Base-by-base conservation (phyloP, 2,797 vertebrate species). In the Tadarida brasiliensis region DNA sequence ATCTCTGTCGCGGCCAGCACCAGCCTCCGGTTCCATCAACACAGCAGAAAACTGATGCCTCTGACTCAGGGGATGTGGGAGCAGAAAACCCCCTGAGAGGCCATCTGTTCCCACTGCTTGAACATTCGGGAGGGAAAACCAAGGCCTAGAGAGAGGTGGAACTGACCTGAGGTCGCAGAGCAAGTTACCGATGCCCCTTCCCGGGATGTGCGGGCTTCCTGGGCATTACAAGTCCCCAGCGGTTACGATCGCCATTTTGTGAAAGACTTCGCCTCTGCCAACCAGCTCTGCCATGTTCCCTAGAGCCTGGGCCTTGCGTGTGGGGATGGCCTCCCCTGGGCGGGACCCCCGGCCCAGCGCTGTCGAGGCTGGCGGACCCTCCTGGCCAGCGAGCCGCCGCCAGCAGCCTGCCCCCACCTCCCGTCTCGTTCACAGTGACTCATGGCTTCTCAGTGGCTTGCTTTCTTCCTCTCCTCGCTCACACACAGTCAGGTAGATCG, bases 401-500 rank as follows among this genome's bases (percentile, higher is more conserved):
- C 95, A 94, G 91, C 87, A 94, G 96, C 92, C 87, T 44, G 19
- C 63, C 14, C 85, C 61, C 65, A 80, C 96, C 90, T 92, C 95
- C 91, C 91, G 14, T 74, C 95, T 97, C 93, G 88, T 95, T 93
- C 93, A 47, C 96, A 95, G 68, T 98, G 98, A 98, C 98, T 98
- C 98, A 97, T 96, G 98, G 97, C 82, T 30, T 97, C 97, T 98
- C 96, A 71, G 95, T 90, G 97, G 92, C 94, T 93, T 95, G 80
- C 95, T 97, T 97, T 94, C 94, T 97, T 96, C 97, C 95, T 92
- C 96, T 91, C 94, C 91, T 98, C 16, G 4, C 83, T 73, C 57
- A 16, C 80, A 56, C 89, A 28, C 80, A 97, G 97, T 98, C 98
- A 98, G 97, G 96, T 98, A 97, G 98, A 96, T 96, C 97, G 98